Percentiles rank a stretch among this genome's conserved stretches.
Evolutionary conservation across 1,140 invertebrate species (phyloP).

Genomic region (Drosophila setifemur): DNA sequence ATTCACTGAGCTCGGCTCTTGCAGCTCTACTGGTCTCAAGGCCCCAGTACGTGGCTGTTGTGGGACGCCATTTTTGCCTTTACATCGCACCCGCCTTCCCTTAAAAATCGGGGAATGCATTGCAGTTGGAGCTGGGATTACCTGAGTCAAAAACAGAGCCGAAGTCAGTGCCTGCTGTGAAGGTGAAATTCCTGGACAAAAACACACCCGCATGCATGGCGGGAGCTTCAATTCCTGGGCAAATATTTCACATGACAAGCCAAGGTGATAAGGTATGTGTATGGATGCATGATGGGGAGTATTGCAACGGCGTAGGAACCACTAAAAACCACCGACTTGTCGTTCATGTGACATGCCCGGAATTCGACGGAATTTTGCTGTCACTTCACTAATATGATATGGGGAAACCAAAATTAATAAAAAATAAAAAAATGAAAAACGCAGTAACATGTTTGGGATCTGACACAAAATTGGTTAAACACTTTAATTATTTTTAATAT

Average conservation of each 20-base stretch:
- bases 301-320: background rate
- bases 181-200: conserved; percentile 66
- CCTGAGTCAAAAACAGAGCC: background rate
- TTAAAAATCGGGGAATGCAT: conserved; percentile 52
- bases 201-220: conserved; percentile 7
- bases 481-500: no score
- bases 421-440: no score
- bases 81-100: conserved; percentile 6
- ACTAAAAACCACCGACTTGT: conserved; percentile 13
- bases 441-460: no score
- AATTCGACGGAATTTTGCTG: conserved; percentile 36
- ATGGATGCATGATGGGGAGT: background rate
- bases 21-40: conserved; percentile 11
- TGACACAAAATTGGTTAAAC: no score
- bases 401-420: background rate
- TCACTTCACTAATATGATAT: background rate
- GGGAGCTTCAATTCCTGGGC: conserved; percentile 20
- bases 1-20: conserved; percentile 47
- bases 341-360: conserved; percentile 45
- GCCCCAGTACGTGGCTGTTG: background rate
- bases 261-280: conserved; percentile 8
- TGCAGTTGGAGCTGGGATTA: conserved; percentile 21
- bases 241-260: conserved; percentile 68
- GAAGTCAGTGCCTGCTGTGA: conserved; percentile 38
- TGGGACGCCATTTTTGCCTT: background rate